These are phyloP conservation scores for Pristionchus japonicus DNA, from an alignment of 2,888 invertebrate genomes.

Conservation along the genomic window DNA sequence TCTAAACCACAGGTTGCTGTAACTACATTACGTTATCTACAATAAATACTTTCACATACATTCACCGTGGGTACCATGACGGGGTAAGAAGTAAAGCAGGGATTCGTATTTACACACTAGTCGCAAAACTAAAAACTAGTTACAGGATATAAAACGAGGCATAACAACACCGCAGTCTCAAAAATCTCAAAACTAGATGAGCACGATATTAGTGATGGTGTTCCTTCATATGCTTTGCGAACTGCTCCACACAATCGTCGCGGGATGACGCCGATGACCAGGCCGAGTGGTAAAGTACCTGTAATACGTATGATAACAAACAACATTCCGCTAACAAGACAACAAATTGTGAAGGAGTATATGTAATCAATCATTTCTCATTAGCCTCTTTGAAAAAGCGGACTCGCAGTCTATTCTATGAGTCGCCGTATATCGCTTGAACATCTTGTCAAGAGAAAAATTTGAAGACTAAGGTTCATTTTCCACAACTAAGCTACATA, in stretches of 20 bases:
- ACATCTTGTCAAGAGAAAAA: no score
- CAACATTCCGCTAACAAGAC: no score
- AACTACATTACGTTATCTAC: no score
- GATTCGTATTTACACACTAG: background rate
- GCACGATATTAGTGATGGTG: slow-evolving; percentile 50
- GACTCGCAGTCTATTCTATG: no score
- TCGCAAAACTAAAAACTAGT: background rate
- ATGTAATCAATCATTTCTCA: no score
- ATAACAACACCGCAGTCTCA: background rate
- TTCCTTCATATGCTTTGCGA: slow-evolving; percentile 62
- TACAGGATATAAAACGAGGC: background rate
- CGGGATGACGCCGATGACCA: slow-evolving; percentile 76
- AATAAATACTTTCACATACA: background rate
- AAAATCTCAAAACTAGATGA: background rate
- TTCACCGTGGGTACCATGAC: slow-evolving; percentile 23
- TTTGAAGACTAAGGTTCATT: no score
- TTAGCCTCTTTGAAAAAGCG: no score
- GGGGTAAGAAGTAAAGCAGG: slow-evolving; percentile 24
- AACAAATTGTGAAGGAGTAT: no score
- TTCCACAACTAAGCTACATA: no score
- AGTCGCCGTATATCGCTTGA: no score
- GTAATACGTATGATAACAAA: slow-evolving; percentile 22
- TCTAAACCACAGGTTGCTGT: background rate
- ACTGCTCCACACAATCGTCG: slow-evolving; percentile 74
- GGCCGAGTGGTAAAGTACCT: slow-evolving; percentile 77